Evolutionary conservation across 1,140 invertebrate genomes (phyloP).

Genomic region (Drosophila rufa): DNA sequence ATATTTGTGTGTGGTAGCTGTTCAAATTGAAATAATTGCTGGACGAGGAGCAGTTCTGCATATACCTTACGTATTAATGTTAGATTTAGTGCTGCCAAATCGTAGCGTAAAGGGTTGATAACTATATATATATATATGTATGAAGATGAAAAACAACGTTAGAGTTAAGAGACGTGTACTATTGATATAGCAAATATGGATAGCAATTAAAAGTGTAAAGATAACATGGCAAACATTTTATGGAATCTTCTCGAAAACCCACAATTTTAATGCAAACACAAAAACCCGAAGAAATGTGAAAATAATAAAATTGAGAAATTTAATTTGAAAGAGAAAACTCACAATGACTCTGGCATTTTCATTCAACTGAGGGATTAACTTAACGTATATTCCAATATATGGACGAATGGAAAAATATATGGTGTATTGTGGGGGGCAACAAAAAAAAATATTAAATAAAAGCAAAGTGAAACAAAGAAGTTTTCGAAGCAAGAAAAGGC

Average conservation of each 20-base stretch:
- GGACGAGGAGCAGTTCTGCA: constrained; percentile 20
- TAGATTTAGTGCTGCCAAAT: constrained; percentile 60
- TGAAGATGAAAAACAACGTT: constrained; percentile 36
- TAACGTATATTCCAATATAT: not conserved
- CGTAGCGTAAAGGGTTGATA: constrained; percentile 51
- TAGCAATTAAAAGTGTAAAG: constrained; percentile 58
- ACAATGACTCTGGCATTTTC: not conserved
- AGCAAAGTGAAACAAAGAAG: constrained; percentile 1
- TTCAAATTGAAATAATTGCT: constrained; percentile 51
- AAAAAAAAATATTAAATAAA: constrained; percentile 21
- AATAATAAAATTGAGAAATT: constrained; percentile 67
- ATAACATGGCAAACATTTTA: constrained; percentile 55
- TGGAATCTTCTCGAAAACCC: constrained; percentile 59
- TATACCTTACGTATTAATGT: constrained; percentile 33
- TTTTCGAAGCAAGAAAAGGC: no score
- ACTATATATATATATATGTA: constrained; percentile 40
- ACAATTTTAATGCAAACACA: constrained; percentile 60
- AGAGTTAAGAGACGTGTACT: constrained; percentile 42
- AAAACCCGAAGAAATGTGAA: constrained; percentile 53
- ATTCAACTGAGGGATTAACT: constrained; percentile 14
- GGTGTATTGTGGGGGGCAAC: not conserved
- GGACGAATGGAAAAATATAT: not conserved
- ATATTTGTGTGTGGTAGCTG: constrained; percentile 58
- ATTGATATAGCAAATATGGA: constrained; percentile 53
- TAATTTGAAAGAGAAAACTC: constrained; percentile 60